Evolutionary conservation across 92 coral and sea anemone species (phyloP).

Genomic region (Heteractis magnifica): DNA sequence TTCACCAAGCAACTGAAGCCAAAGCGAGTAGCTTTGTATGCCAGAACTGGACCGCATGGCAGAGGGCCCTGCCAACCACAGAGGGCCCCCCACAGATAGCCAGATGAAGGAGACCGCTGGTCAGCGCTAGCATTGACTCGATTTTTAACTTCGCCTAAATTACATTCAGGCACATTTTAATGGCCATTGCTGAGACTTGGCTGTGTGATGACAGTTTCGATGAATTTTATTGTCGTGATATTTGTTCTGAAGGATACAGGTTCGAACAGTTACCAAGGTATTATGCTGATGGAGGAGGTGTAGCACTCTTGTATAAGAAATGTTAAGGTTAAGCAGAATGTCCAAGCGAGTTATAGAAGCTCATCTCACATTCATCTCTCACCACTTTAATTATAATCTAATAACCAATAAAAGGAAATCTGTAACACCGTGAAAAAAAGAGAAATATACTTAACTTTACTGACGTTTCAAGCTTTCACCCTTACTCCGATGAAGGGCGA

Average conservation of each 20-base stretch:
- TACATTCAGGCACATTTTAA: too few species aligned
- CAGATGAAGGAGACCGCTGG: constrained; percentile 17
- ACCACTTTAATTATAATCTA: background rate
- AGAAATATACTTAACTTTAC: too few species aligned
- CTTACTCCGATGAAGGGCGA: too few species aligned
- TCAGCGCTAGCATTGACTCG: background rate
- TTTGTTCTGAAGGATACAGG: constrained; percentile 42
- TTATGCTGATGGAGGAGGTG: constrained; percentile 38
- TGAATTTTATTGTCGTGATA: constrained; percentile 40
- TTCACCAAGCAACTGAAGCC: too few species aligned
- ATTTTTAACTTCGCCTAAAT: too few species aligned
- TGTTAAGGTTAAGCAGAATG: constrained; percentile 31
- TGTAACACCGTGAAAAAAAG: too few species aligned
- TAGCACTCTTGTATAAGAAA: constrained; percentile 26
- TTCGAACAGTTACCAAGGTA: constrained; percentile 40
- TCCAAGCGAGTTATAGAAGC: constrained; percentile 28
- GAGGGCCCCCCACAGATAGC: background rate
- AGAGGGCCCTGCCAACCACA: too few species aligned
- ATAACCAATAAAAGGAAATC: too few species aligned
- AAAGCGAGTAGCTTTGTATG: too few species aligned
- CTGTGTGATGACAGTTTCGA: constrained; percentile 14
- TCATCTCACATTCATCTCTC: too few species aligned
- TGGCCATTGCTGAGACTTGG: constrained; percentile 13
- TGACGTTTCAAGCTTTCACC: too few species aligned
- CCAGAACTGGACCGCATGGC: too few species aligned